Evolutionary conservation across 2,113 vertebrate species (phyloP).

Genomic region (Scomber scombrus): DNA sequence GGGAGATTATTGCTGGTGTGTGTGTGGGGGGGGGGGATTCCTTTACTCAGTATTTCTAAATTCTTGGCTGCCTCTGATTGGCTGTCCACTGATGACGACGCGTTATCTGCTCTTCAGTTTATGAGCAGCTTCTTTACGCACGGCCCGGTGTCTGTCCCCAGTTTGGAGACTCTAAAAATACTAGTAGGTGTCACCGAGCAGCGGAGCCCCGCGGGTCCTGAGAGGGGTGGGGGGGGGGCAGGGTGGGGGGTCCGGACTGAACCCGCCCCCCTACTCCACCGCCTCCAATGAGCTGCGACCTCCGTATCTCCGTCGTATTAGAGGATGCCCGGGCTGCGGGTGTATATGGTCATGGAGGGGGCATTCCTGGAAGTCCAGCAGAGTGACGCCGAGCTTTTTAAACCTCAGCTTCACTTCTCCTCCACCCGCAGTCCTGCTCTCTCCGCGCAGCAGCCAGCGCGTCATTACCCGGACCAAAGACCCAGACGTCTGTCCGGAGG

Average conservation of each 20-base stretch:
- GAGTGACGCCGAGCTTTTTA: constrained; percentile 85
- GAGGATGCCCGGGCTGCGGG: constrained; percentile 76
- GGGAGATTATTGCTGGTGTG: too few species aligned
- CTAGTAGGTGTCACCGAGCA: constrained; percentile 67
- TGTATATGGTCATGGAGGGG: constrained; percentile 86
- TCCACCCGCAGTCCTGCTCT: constrained; percentile 30
- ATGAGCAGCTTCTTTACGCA: constrained; percentile 52
- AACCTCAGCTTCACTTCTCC: constrained; percentile 66
- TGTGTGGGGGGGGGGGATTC: too few species aligned
- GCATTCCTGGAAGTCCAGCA: constrained; percentile 89
- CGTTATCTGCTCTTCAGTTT: constrained; percentile 33
- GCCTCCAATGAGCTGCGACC: constrained; percentile 77
- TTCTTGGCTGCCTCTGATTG: constrained; percentile 5
- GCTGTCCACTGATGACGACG: constrained; percentile 38
- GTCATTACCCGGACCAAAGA: constrained; percentile 17
- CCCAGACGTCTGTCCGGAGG: constrained; percentile 32
- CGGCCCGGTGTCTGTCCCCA: constrained; percentile 38
- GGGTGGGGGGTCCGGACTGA: not conserved
- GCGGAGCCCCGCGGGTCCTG: constrained; percentile 54
- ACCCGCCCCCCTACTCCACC: constrained; percentile 31
- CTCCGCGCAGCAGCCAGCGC: constrained; percentile 19
- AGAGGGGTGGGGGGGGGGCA: not conserved
- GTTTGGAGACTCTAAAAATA: constrained; percentile 86
- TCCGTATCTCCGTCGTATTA: constrained; percentile 71
- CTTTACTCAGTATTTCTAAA: too few species aligned